Conservation (phyloP, 2,888 invertebrate species). For the Epiblema foenella region DNA sequence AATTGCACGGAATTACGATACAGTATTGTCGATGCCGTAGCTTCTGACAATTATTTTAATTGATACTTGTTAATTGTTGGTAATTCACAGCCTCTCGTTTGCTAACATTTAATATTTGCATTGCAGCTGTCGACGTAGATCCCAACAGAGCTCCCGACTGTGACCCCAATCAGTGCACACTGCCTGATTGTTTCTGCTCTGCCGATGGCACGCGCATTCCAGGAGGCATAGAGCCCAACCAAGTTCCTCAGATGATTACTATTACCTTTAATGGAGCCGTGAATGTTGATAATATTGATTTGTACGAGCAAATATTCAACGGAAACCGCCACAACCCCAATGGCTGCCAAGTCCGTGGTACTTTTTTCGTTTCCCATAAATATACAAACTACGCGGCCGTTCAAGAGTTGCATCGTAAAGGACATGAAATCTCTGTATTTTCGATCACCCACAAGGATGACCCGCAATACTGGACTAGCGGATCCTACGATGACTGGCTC, state of each 20-base stretch:
- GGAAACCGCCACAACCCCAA: constrained; percentile 94
- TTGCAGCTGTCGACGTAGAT: constrained; percentile 93
- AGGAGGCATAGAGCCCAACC: constrained; percentile 91
- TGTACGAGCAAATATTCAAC: constrained; percentile 95
- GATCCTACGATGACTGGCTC: constrained; percentile 95
- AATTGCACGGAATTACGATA: no score
- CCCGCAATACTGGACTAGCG: constrained; percentile 95
- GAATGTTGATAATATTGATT: constrained; percentile 96
- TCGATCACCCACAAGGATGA: constrained; percentile 97
- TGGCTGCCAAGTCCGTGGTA: constrained; percentile 94
- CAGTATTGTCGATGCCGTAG: no score
- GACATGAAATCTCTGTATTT: constrained; percentile 96
- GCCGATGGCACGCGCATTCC: constrained; percentile 96
- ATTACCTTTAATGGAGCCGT: constrained; percentile 97
- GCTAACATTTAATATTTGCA: constrained; percentile 37
- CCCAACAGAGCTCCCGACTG: constrained; percentile 97
- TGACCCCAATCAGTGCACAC: constrained; percentile 93
- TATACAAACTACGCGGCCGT: constrained; percentile 96
- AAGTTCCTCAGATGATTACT: constrained; percentile 97
- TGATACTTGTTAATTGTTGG: no score
- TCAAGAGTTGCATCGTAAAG: constrained; percentile 94
- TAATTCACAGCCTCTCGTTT: no score
- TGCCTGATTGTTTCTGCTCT: constrained; percentile 97
- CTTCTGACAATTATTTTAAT: no score
- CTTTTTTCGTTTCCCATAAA: constrained; percentile 96